Evolutionary conservation across 2,797 vertebrate species (phyloP).

Genomic region (Xiphophorus birchmanni): DNA sequence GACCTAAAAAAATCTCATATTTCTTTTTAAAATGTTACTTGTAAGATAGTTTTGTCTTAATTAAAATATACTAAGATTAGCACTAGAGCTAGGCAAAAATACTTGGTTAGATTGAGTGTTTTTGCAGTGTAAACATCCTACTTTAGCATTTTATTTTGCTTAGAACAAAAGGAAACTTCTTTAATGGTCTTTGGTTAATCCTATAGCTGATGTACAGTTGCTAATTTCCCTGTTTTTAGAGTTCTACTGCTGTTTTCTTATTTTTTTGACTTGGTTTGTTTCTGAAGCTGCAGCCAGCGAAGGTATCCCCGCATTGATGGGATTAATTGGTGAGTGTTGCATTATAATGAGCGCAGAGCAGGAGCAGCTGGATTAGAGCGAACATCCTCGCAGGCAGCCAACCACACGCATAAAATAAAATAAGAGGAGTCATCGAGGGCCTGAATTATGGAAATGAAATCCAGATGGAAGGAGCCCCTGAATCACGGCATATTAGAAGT

Average conservation of each 20-base stretch:
- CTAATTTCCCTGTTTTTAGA: neutral
- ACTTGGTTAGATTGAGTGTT: too few species aligned
- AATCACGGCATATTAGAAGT: constrained; percentile 47
- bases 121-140: neutral
- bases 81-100: too few species aligned
- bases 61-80: too few species aligned
- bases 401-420: constrained; percentile 55
- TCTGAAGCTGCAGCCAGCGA: constrained; percentile 44
- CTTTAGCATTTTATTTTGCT: neutral
- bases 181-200: neutral
- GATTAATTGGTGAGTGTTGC: constrained; percentile 57
- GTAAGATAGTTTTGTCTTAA: too few species aligned
- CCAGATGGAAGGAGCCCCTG: constrained; percentile 39
- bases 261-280: constrained; percentile 18
- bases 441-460: constrained; percentile 21
- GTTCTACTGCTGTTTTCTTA: neutral
- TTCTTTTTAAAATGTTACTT: too few species aligned
- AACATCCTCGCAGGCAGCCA: constrained; percentile 36
- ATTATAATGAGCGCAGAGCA: constrained; percentile 54
- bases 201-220: neutral
- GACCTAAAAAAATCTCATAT: too few species aligned
- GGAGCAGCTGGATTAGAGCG: constrained; percentile 54
- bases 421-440: constrained; percentile 38
- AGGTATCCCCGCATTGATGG: constrained; percentile 57
- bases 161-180: neutral